Evolutionary conservation across 1,140 invertebrate species (phyloP).

Genomic region (Hormaphis cornu): DNA sequence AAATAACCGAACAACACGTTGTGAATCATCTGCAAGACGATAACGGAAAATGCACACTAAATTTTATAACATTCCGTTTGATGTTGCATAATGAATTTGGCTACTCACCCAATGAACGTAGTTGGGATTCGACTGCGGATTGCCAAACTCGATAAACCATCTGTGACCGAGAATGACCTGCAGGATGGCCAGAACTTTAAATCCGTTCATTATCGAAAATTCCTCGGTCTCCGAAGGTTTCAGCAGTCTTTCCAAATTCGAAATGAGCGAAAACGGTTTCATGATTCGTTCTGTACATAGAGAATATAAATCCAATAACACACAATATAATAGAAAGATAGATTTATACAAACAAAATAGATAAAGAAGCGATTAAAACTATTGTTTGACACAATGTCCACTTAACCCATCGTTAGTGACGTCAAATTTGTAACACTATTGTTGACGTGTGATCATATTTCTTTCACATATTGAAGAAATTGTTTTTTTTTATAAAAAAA

Average conservation of each 20-base stretch:
- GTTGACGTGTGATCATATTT: too few species aligned
- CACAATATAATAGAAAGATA: too few species aligned
- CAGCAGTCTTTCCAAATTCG: conserved; percentile 34
- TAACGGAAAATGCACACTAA: background rate
- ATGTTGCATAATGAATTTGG: background rate
- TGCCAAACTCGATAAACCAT: conserved; percentile 34
- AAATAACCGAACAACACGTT: conserved; percentile 32
- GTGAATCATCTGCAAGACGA: conserved; percentile 3
- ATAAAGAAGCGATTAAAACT: too few species aligned
- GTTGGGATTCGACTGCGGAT: conserved; percentile 4
- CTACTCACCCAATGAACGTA: background rate
- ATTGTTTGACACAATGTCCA: too few species aligned
- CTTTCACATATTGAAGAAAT: too few species aligned
- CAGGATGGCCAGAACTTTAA: conserved; percentile 34
- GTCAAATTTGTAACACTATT: too few species aligned
- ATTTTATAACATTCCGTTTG: background rate
- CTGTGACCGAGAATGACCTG: conserved; percentile 36
- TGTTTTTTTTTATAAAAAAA: too few species aligned
- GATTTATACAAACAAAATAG: too few species aligned
- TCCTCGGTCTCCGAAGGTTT: conserved; percentile 33
- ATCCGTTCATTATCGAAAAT: conserved; percentile 34
- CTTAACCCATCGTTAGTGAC: too few species aligned
- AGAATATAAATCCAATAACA: background rate
- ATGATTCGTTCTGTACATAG: conserved; percentile 29
- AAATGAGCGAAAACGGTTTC: conserved; percentile 35